A percentile compares a stretch with the other conserved stretches of the same genome.
Evolutionary conservation across 2,797 vertebrate species (phyloP).

Genomic region (Gymnocypris eckloni): DNA sequence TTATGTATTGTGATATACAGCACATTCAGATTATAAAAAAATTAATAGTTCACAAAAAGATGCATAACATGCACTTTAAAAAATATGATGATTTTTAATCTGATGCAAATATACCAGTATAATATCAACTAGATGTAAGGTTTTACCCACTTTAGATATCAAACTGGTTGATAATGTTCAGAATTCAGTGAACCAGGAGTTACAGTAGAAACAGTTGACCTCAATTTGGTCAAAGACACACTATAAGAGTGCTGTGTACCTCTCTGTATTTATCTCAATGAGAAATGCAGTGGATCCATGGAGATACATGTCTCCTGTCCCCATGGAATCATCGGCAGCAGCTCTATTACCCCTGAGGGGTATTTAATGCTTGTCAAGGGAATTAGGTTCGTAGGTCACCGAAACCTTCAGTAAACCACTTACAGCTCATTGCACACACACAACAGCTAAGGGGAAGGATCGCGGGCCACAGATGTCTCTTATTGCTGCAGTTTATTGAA

Average conservation of each 20-base stretch:
- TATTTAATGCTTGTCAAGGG: conserved; percentile 13
- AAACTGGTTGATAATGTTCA: not conserved
- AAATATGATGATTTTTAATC: not conserved
- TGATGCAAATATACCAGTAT: not conserved
- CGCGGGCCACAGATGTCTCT: not conserved
- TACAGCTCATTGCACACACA: not conserved
- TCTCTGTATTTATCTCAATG: not conserved
- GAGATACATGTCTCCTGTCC: not conserved
- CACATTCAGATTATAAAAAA: not conserved
- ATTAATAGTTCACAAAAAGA: not conserved
- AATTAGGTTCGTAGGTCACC: not conserved
- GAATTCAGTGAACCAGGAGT: not conserved
- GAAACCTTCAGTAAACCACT: conserved; percentile 3
- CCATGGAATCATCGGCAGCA: not conserved
- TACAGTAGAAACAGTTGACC: not conserved
- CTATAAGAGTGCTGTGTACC: not conserved
- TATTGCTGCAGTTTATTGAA: conserved; percentile 25
- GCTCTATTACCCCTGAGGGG: not conserved
- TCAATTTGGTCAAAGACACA: not conserved
- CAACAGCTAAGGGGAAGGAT: not conserved
- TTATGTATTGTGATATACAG: not conserved
- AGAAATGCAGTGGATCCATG: not conserved
- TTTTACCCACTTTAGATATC: not conserved
- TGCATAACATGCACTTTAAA: not conserved
- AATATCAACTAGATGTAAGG: not conserved